phyloP scores from a whole-genome alignment of 1,140 invertebrate species.

The Camponotus pennsylvanicus region DNA sequence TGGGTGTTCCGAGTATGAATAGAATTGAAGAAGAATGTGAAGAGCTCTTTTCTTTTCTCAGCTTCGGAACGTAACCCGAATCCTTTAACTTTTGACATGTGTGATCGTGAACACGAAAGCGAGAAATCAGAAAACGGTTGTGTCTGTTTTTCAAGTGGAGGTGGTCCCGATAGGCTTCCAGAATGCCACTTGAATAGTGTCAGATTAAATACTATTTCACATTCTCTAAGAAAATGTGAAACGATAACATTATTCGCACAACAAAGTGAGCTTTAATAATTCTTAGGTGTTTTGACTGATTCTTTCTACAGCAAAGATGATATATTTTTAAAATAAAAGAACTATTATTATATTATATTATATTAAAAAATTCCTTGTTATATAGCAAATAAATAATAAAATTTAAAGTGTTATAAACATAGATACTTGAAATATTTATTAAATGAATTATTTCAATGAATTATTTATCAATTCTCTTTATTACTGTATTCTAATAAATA shows the following conservation, averaged over 20 bases:
- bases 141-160: slow-evolving; percentile 42
- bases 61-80: slow-evolving; percentile 47
- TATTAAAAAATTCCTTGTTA: not conserved
- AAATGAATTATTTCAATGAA: not conserved
- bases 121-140: slow-evolving; percentile 57
- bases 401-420: not conserved
- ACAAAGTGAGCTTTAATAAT: not conserved
- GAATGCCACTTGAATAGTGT: slow-evolving; percentile 43
- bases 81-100: slow-evolving; percentile 50
- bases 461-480: not conserved
- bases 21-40: not conserved
- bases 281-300: not conserved
- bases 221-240: not conserved
- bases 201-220: slow-evolving; percentile 25
- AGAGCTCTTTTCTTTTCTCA: not conserved
- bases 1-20: not conserved
- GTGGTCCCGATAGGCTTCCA: slow-evolving; percentile 25
- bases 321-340: not conserved
- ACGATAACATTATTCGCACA: not conserved
- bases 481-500: not conserved
- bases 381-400: not conserved
- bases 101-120: slow-evolving; percentile 38
- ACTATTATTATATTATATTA: not conserved
- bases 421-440: not conserved
- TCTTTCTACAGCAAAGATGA: not conserved